Base-by-base conservation (phyloP, 2,888 invertebrate genomes). In the Leptothorax acervorum region DNA sequence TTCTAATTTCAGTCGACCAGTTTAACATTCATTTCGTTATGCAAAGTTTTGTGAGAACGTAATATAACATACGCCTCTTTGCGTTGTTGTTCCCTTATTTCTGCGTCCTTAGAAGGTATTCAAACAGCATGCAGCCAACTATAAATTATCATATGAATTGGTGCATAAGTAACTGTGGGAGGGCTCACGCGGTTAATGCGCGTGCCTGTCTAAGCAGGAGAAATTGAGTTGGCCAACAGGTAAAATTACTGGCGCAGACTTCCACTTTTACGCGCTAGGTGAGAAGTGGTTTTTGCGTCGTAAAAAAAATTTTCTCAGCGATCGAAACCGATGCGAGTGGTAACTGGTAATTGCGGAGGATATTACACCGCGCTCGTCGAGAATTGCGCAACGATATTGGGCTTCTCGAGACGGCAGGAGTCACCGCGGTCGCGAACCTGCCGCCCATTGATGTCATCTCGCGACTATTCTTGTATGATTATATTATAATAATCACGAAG, bases 301-400 rank as follows among this genome's bases (percentile, higher is more conserved):
- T 85, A 90, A 90, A 89, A 89, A 83, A 18, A 12, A 9, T 76
- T 62, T 82, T 84, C 51, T 73, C 55, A 85, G 63, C 83, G 83
- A 88, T 84, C 86, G 83, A 84, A 48, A 79, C 48, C 8, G 57
- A 86, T 71, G 74, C 60, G 79, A 85, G 82, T 79, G 84, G 86
- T 83, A 90, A 90, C 88, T 79, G 84, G 86, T 83, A 90, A 90
- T 90, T 87, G 73, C 82, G 28, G 28, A 65, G 74, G 85, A 83
- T 85, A 63, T 79, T 88, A 88, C 82, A 82, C 66, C 39, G 74
- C 15, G 71, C 83, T 76, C 70, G 15, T 70, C 68, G 83, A 68
- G 65, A 62, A 68, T 90, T 90, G 31, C 83, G 63, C 78, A 90
- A 90, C 65, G 79, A 71, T 85, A 85, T 86, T 86, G 79, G 86